These are phyloP conservation scores for Dicerorhinus sumatrensis DNA, from an alignment of 2,113 vertebrate species.

Conservation along the genomic window DNA sequence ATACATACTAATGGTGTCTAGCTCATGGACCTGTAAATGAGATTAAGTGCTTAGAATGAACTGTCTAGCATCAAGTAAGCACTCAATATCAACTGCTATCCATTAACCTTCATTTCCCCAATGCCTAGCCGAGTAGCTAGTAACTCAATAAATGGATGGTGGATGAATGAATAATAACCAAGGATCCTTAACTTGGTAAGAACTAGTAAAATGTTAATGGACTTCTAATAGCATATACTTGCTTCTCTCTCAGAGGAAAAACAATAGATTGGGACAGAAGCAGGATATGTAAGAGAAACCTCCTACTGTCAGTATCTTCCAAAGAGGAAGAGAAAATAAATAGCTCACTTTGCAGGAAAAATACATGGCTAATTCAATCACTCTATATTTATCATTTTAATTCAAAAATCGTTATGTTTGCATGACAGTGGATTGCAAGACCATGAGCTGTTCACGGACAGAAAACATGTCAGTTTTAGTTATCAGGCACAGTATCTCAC, in stretches of 20 bases:
- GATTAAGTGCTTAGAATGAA: conserved; percentile 40
- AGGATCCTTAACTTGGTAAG: not conserved
- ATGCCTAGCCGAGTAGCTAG: not conserved
- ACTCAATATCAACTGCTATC: not conserved
- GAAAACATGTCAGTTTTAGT: not conserved
- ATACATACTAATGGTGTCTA: conserved; percentile 26
- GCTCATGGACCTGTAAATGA: not conserved
- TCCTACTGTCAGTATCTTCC: not conserved
- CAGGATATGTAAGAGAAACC: not conserved
- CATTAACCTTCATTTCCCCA: conserved; percentile 15
- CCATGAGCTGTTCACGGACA: not conserved
- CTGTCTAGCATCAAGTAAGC: not conserved
- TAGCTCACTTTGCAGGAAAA: not conserved
- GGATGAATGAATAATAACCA: not conserved
- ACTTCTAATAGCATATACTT: not conserved
- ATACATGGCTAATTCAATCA: not conserved
- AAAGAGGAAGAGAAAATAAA: conserved; percentile 36
- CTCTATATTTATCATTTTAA: conserved; percentile 33
- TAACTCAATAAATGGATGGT: conserved; percentile 2
- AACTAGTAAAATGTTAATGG: conserved; percentile 36
- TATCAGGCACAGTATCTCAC: not conserved
- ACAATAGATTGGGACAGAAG: not conserved
- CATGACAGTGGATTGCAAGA: not conserved
- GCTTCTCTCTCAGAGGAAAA: not conserved
- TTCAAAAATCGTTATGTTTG: conserved; percentile 10